Evolutionary conservation across 1,140 invertebrate genomes (phyloP), one percentile per base, ranked within the genome.

Genomic region (Bombus huntii): DNA sequence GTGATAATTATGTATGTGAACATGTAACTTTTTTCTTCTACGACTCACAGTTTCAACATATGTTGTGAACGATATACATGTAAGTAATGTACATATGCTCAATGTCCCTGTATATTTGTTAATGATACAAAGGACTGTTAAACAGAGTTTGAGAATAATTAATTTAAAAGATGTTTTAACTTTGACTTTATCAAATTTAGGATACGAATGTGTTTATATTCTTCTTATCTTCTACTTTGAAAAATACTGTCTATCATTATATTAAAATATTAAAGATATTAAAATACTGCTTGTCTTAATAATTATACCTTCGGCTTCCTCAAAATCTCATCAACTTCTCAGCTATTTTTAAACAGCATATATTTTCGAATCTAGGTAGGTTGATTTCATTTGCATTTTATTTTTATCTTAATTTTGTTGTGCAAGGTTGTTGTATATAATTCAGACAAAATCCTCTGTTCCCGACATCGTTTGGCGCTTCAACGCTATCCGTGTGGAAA

Each of bases 401-500:
- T 53, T 8, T 53, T 53, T 68, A 90, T 85, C 79, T 75, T 28
- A 93, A 80, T 70, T 92, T 93, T 31, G 92, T 97, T 68, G 97
- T 98, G 91, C 98, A 98, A 0, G 97, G 97, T 91, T 98, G 97
- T 93, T 98, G 98, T 6, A 98, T 96, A 89, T 97, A 98, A 92
- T 98, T 97, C 2, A 98, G 93, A 88, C 97, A 98, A 91, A 98
- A 98, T 5, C 98, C 98, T 87, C 97, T 95, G 92, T 98, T 98
- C 71, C 96, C 97, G 0, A 96, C 94, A 88, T 98, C 97, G 6
- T 96, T 96, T 0, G 97, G 97, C 1, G 96, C 96, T 93, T 98
- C 98, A 0, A 97, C 96, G 53, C 96, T 96, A 92, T 98, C 97
- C 0, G 97, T 97, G 87, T 98, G 98, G 87, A 97, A 98, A 86